Evolutionary conservation across 2,888 invertebrate genomes (phyloP).

Genomic region (Plagodis dolabraria): DNA sequence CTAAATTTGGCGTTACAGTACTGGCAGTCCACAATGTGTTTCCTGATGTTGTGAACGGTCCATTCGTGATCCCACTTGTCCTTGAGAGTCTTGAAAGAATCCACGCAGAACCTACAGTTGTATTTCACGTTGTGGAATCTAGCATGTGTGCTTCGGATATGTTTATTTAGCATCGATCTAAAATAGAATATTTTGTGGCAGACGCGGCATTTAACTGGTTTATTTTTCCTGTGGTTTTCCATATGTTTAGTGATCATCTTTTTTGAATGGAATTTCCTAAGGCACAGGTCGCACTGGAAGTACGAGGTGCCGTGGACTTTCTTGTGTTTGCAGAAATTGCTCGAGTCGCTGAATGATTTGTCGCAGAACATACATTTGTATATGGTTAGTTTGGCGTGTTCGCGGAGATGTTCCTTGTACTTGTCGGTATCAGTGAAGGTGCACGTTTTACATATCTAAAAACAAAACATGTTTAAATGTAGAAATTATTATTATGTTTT

Average conservation of each 20-base stretch:
- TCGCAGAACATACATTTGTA: slow-evolving; percentile 79
- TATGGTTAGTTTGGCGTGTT: slow-evolving; percentile 76
- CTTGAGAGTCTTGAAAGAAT: slow-evolving; percentile 61
- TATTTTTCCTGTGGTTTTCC: slow-evolving; percentile 69
- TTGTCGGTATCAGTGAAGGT: slow-evolving; percentile 70
- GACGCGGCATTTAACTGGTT: slow-evolving; percentile 60
- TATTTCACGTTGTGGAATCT: slow-evolving; percentile 48
- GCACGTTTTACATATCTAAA: slow-evolving; percentile 38
- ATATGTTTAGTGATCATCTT: slow-evolving; percentile 76
- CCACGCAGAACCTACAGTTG: slow-evolving; percentile 66
- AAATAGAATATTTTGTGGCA: slow-evolving; percentile 72
- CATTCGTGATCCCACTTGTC: slow-evolving; percentile 82
- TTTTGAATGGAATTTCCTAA: slow-evolving; percentile 78
- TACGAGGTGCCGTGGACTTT: slow-evolving; percentile 72
- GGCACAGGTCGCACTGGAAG: slow-evolving; percentile 76
- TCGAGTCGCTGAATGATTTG: slow-evolving; percentile 79
- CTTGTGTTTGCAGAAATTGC: slow-evolving; percentile 81
- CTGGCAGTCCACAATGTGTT: slow-evolving; percentile 70
- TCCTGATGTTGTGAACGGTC: slow-evolving; percentile 71
- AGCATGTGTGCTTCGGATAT: slow-evolving; percentile 64
- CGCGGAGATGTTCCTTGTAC: slow-evolving; percentile 76
- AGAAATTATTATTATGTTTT: no score
- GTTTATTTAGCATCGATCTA: slow-evolving; percentile 74
- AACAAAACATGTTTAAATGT: not conserved
- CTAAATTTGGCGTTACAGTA: slow-evolving; percentile 70